Conservation (phyloP, 2,888 invertebrate genomes). For the Lasioglossum vierecki region DNA sequence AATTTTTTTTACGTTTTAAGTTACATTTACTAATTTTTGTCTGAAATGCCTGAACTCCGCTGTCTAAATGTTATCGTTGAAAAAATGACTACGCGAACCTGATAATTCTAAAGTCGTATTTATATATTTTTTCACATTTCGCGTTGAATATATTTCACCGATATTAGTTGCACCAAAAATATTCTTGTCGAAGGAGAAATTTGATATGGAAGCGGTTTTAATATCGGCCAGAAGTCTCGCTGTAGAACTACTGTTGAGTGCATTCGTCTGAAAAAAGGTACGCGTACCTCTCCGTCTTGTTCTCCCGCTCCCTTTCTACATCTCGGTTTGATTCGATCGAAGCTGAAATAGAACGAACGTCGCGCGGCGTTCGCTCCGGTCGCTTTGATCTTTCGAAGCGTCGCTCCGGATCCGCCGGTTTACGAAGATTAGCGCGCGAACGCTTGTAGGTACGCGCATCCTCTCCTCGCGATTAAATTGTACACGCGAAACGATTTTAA, state of each 20-base stretch:
- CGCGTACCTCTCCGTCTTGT: background rate
- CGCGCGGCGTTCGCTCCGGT: constrained; percentile 17
- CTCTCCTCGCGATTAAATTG: constrained; percentile 8
- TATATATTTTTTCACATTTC: background rate
- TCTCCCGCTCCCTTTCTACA: constrained; percentile 9
- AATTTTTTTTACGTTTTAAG: too few species aligned
- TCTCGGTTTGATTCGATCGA: constrained; percentile 21
- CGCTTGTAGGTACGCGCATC: background rate
- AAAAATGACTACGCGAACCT: too few species aligned
- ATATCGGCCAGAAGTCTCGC: background rate
- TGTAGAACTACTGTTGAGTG: constrained; percentile 25
- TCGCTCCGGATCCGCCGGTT: constrained; percentile 23
- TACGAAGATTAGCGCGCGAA: background rate
- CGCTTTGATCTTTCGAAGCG: constrained; percentile 64
- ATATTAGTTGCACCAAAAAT: background rate
- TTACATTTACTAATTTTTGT: too few species aligned
- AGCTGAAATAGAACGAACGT: constrained; percentile 38
- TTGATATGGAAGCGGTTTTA: background rate
- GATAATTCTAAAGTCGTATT: background rate
- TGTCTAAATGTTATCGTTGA: background rate
- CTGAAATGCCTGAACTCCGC: too few species aligned
- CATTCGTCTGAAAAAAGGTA: constrained; percentile 46
- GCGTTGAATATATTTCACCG: background rate
- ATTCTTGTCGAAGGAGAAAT: too few species aligned
- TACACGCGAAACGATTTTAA: constrained; percentile 14